phyloP scores from a whole-genome alignment of 2,888 invertebrate genomes.

The Pecten maximus region DNA sequence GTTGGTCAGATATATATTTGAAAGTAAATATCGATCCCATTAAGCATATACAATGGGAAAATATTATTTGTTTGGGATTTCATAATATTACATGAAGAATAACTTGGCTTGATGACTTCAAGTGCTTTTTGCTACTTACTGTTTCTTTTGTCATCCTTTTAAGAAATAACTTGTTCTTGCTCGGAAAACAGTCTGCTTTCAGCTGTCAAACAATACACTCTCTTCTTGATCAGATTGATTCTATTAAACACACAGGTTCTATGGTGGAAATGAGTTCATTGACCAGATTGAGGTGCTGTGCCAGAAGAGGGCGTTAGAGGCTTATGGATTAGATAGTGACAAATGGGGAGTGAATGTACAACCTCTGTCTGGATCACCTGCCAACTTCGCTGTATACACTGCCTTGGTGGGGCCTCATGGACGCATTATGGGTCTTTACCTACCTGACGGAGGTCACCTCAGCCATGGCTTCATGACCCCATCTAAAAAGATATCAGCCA shows the following conservation, averaged over 20 bases:
- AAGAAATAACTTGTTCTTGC: too few relatives aligned
- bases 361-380: constrained; percentile 97
- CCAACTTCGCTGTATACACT: constrained; percentile 98
- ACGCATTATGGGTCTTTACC: constrained; percentile 96
- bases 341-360: constrained; percentile 99
- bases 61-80: too few relatives aligned
- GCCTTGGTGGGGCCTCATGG: constrained; percentile 93
- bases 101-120: too few relatives aligned
- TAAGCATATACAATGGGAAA: too few relatives aligned
- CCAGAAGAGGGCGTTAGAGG: constrained; percentile 92
- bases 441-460: constrained; percentile 97
- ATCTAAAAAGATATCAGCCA: constrained; percentile 95
- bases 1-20: too few relatives aligned
- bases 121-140: too few relatives aligned
- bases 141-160: too few relatives aligned
- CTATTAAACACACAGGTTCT: constrained; percentile 88
- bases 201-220: too few relatives aligned
- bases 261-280: constrained; percentile 97
- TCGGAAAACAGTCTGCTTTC: too few relatives aligned
- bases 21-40: too few relatives aligned
- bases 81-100: too few relatives aligned
- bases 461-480: constrained; percentile 91
- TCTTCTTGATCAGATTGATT: not conserved
- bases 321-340: constrained; percentile 90
- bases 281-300: constrained; percentile 95